Conservation (phyloP, 2,888 invertebrate genomes). For the Nyleta sp. region DNA sequence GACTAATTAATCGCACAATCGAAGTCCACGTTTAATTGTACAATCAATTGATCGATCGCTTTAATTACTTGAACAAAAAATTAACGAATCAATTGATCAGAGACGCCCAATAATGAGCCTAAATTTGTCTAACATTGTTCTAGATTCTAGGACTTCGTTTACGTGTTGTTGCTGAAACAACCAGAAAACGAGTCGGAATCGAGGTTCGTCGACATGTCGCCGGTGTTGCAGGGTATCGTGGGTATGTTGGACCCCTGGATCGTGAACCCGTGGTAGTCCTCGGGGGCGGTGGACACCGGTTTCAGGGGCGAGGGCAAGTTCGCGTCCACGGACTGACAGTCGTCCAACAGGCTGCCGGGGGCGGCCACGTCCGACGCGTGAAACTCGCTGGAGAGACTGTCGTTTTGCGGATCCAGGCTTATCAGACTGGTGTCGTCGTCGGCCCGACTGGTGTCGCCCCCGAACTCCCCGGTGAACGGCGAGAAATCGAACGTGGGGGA, state of each 20-base stretch:
- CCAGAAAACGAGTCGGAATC: constrained; percentile 73
- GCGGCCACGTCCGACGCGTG: constrained; percentile 70
- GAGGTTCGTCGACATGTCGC: constrained; percentile 81
- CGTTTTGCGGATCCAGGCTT: constrained; percentile 78
- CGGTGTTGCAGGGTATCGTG: constrained; percentile 87
- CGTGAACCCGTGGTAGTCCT: constrained; percentile 86
- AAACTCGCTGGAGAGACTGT: constrained; percentile 72
- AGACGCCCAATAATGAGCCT: too few relatives aligned
- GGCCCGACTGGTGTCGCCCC: constrained; percentile 76
- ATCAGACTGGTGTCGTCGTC: constrained; percentile 80
- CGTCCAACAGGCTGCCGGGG: constrained; percentile 72
- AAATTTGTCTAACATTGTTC: too few relatives aligned
- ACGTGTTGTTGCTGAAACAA: too few relatives aligned
- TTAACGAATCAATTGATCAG: too few relatives aligned
- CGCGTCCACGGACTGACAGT: constrained; percentile 70
- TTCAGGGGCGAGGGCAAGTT: constrained; percentile 79
- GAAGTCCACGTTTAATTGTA: too few relatives aligned
- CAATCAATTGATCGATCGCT: too few relatives aligned
- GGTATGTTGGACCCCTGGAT: constrained; percentile 86
- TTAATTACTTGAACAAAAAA: too few relatives aligned
- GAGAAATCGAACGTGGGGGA: constrained; percentile 81
- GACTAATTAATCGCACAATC: too few relatives aligned
- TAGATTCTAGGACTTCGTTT: too few relatives aligned
- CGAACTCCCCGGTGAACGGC: constrained; percentile 77
- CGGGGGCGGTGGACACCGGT: constrained; percentile 81